These are phyloP conservation scores for Eptatretus burgeri DNA, from an alignment of 2,113 vertebrate species.

Conservation along the genomic window DNA sequence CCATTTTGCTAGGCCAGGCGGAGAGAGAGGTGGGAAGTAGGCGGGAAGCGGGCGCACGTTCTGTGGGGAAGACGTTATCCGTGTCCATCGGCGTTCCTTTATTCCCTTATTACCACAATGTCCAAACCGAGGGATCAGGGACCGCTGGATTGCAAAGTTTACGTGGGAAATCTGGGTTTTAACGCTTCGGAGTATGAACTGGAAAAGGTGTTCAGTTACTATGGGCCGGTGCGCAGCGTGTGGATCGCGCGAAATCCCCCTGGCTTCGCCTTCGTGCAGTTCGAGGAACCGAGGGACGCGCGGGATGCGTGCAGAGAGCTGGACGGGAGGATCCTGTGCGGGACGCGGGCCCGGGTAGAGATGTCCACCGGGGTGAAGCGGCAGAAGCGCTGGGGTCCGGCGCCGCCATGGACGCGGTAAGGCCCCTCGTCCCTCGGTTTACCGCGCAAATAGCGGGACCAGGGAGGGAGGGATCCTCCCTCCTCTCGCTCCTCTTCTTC, in stretches of 20 bases:
- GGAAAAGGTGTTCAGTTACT: slow-evolving; percentile 48
- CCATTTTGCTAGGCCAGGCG: not conserved
- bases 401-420: slow-evolving; percentile 4
- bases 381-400: slow-evolving; percentile 8
- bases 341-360: slow-evolving; percentile 36
- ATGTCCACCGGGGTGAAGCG: slow-evolving; percentile 46
- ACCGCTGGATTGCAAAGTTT: slow-evolving; percentile 30
- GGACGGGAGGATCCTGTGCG: slow-evolving; percentile 27
- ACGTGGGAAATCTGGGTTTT: slow-evolving; percentile 48
- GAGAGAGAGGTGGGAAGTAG: not conserved
- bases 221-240: slow-evolving; percentile 42
- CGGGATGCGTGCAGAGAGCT: slow-evolving; percentile 34
- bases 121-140: slow-evolving; percentile 12
- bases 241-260: slow-evolving; percentile 62
- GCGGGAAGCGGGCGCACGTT: not conserved
- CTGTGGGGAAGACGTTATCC: slow-evolving; percentile 13
- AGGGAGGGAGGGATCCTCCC: not conserved
- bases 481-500: not conserved
- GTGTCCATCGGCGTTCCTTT: not conserved
- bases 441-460: not conserved
- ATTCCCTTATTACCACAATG: slow-evolving; percentile 6
- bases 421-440: too few relatives aligned
- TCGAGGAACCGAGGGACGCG: slow-evolving; percentile 36
- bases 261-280: slow-evolving; percentile 47
- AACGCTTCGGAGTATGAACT: slow-evolving; percentile 48